phyloP scores from a whole-genome alignment of 2,797 vertebrate species.

The Urosaurus nigricauda region DNA sequence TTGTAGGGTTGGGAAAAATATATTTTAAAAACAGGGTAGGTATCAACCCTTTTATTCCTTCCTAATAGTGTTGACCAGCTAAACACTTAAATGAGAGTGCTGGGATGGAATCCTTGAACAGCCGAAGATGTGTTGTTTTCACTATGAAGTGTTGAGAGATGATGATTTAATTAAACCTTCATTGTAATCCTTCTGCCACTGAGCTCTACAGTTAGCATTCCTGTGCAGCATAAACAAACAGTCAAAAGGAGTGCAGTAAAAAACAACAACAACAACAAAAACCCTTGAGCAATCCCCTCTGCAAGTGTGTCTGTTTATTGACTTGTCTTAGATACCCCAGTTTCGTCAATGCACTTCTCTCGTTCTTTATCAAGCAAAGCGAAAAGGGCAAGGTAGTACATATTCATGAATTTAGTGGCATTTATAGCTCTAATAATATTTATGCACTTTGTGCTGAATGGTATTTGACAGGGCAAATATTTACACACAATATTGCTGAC shows the following conservation, averaged over 20 bases:
- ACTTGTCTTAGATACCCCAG: background rate
- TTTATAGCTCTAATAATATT: slow-evolving; percentile 46
- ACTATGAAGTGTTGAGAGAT: background rate
- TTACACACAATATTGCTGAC: background rate
- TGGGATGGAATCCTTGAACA: background rate
- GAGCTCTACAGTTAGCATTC: background rate
- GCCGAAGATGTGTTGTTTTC: background rate
- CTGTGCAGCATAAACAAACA: background rate
- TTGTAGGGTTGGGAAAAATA: no score
- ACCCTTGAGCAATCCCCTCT: background rate
- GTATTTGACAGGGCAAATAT: slow-evolving; percentile 49
- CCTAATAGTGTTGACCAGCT: background rate
- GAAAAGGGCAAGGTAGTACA: background rate
- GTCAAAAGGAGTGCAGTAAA: background rate
- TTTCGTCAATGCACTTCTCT: slow-evolving; percentile 21
- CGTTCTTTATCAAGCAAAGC: background rate
- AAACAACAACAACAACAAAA: no score
- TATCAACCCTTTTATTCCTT: background rate
- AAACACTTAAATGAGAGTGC: background rate
- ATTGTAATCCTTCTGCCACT: background rate
- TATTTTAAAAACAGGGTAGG: background rate
- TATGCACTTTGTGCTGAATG: slow-evolving; percentile 40
- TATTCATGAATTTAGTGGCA: slow-evolving; percentile 44
- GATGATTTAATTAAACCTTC: slow-evolving; percentile 12
- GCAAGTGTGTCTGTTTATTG: background rate